Evolutionary conservation across 1,140 invertebrate species (phyloP), one percentile per base, ranked within the genome.

Genomic region (Leptoteleia sp.): DNA sequence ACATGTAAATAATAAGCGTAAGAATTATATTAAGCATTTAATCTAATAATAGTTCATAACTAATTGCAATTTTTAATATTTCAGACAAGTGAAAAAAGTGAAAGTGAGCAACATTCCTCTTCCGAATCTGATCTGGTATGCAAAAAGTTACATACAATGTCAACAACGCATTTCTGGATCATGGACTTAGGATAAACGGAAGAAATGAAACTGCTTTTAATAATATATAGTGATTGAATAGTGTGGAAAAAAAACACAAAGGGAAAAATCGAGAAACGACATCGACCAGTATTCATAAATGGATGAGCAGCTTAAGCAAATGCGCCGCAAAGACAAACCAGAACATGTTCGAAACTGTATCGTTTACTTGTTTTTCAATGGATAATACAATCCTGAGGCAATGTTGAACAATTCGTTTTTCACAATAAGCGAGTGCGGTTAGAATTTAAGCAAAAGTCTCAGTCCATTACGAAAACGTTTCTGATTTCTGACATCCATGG

Each of bases 361-460:
- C 68, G 82, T 84, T 37, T 83, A 87, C 35, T 82, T 89, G 55
- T 87, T 89, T 78, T 87, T 89, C 47, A 88, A 88, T 61, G 87
- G 87, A 80, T 88, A 88, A 84, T 85, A 80, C 80, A 82, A 77
- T 85, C 83, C 79, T 15, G 61, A 73, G 82, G 82, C 83, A 48
- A 81, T 82, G 59, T 76, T 68, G 75, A 78, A 81, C 78, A 70
- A 81, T 76, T 76, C 62, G 22, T 79, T 61, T 55, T 50, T 68
- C 45, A 12, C 79, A 73, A 85, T 68, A 76, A 76, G 48, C 29
- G 82, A 84, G 75, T 79, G 84, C 80, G 80, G 76, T 81, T 84
- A 80, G 59, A 76, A 42, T 42, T 62, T 65, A 25, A 67, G 25
- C 45, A 22, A 70, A 76, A 42, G 35, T 62, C 52, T 40, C 37